Evolutionary conservation across 1,140 invertebrate genomes (phyloP), one percentile per base, ranked within the genome.

Genomic region (Sitophilus oryzae): DNA sequence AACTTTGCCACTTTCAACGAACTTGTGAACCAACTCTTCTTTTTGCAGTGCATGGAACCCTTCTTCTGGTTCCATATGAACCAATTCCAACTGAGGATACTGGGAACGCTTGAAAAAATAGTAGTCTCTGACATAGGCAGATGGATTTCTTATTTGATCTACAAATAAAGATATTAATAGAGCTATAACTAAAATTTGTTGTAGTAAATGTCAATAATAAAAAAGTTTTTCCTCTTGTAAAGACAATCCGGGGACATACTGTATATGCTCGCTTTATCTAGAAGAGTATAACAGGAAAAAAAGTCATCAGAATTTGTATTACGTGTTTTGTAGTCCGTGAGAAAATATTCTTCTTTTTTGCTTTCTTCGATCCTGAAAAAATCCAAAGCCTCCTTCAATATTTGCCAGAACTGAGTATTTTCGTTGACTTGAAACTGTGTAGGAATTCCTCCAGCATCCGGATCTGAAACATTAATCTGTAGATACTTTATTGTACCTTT

Each of bases 71-170:
- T 93, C 84, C 89, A 98, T 93, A 56, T 94, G 85, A 11, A 96
- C 85, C n/a, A 99, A 74, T 58, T 91, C 88, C 22, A 99, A 76
- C 73, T 99, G 94, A 0, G 97, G 96, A 73, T 98, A 98, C 70
- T 97, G 94, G 0, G 95, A 96, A 16, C 97, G 81, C 69, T 98
- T 96, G 74, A 99, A 99, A 73, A 98, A 99, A 72, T 99, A 99
- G 71, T 95, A 93, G 68, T 99, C 97, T 42, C 97, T 76, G 0
- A 98, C 95, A 71, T 95, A 98, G 16, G 89, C 87, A 52, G 89
- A 86, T 0, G 92, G 84, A 74, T 96, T 97, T 63, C 94, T 89
- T 59, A 96, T 95, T 81, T 94, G 91, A 77, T 89, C 92, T 95
- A 73, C 3, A 73, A 76, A n/a, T n/a, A n/a, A n/a, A n/a, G 25